Evolutionary conservation across 2,113 vertebrate species (phyloP).

Genomic region (Camelus bactrianus): DNA sequence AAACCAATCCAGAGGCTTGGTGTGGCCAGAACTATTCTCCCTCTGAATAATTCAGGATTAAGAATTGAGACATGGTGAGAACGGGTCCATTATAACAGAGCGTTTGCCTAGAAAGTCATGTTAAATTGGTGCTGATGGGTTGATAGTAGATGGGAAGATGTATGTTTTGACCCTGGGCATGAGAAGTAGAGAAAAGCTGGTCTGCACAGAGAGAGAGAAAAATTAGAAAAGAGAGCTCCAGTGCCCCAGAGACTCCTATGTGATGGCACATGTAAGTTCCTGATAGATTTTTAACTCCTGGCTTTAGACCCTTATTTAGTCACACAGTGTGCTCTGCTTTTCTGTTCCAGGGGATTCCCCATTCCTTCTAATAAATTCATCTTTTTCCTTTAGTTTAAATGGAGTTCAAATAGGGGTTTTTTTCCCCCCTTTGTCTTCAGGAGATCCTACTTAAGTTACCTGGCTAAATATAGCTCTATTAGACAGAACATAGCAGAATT

Average conservation of each 20-base stretch:
- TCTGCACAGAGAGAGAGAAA: neutral
- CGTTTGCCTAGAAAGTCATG: neutral
- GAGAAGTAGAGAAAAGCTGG: neutral
- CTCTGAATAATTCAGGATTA: neutral
- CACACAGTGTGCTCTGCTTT: neutral
- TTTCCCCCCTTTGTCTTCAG: neutral
- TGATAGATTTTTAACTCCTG: neutral
- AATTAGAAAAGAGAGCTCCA: neutral
- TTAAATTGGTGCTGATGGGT: neutral
- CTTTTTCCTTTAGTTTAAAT: constrained; percentile 16
- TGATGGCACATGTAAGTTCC: neutral
- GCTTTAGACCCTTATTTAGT: neutral
- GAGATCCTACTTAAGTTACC: neutral
- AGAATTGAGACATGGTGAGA: neutral
- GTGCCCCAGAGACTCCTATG: neutral
- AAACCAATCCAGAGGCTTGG: neutral
- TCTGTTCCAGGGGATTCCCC: neutral
- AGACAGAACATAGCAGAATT: neutral
- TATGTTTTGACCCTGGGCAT: neutral
- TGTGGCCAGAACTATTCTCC: neutral
- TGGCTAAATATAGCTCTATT: neutral
- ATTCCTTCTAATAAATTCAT: neutral
- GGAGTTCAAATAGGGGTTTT: neutral
- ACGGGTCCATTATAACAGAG: neutral
- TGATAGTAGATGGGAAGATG: neutral